Evolutionary conservation across 2,113 vertebrate genomes (phyloP).

Genomic region (Ptychochromis oligacanthus): DNA sequence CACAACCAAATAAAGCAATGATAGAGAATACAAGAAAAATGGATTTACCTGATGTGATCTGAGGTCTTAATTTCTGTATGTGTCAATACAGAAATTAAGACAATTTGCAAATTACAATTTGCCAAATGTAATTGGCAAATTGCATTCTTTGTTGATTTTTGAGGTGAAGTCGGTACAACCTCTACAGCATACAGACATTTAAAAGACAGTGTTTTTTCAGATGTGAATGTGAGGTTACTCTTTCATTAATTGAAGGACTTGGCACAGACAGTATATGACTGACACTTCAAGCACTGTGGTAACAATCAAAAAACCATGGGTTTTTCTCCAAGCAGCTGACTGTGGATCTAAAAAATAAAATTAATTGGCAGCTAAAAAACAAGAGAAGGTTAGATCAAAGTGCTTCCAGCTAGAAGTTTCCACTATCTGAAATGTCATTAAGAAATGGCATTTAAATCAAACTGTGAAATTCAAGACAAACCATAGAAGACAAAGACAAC

Average conservation of each 20-base stretch:
- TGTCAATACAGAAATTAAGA: no score
- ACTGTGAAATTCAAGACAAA: background rate
- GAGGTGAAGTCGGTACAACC: background rate
- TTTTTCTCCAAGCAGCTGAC: background rate
- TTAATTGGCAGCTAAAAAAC: background rate
- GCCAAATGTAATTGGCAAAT: background rate
- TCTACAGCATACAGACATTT: background rate
- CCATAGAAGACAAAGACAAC: background rate
- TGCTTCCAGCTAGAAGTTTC: background rate
- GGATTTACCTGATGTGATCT: background rate
- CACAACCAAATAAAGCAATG: constrained; percentile 13
- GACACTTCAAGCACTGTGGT: background rate
- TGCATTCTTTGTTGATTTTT: no score
- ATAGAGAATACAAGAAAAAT: constrained; percentile 25
- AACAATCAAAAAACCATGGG: background rate
- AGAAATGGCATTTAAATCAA: background rate
- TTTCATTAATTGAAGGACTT: background rate
- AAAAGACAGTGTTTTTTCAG: background rate
- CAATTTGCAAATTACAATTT: no score
- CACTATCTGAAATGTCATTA: background rate
- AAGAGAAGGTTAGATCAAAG: background rate
- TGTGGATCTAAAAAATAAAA: background rate
- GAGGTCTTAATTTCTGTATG: background rate
- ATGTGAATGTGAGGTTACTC: background rate
- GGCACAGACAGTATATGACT: background rate